Conservation (phyloP, 2,888 invertebrate genomes). For the Seladonia tumulorum region DNA sequence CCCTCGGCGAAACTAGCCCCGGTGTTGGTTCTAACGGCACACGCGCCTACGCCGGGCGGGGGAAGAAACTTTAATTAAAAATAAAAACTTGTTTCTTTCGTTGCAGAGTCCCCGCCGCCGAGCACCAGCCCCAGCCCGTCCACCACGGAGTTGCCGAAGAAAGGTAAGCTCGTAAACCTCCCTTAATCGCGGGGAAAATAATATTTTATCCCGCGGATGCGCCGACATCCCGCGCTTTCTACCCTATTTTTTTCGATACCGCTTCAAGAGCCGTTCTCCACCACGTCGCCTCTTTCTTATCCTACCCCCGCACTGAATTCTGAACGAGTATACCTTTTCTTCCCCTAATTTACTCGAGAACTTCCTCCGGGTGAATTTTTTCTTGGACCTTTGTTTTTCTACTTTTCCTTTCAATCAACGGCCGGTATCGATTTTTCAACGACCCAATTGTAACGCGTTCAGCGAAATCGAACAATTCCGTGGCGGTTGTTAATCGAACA, state of each 20-base stretch:
- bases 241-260: conserved; percentile 21
- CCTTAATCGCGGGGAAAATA: conserved; percentile 56
- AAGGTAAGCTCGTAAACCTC: conserved; percentile 76
- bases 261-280: neutral
- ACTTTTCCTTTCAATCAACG: neutral
- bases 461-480: neutral
- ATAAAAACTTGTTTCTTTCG: conserved; percentile 77
- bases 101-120: conserved; percentile 91
- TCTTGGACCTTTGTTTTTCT: neutral
- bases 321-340: neutral
- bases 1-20: conserved; percentile 26
- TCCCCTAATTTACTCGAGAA: neutral
- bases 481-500: neutral
- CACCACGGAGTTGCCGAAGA: conserved; percentile 87
- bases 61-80: conserved; percentile 78
- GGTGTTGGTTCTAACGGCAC: conserved; percentile 40
- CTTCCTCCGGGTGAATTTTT: neutral
- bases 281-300: neutral
- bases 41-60: conserved; percentile 55
- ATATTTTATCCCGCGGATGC: conserved; percentile 41
- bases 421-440: neutral
- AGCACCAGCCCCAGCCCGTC: conserved; percentile 92
- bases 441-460: neutral
- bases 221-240: neutral
- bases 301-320: neutral